Conservation (phyloP, 2,888 invertebrate species). For the Apeira syringaria region DNA sequence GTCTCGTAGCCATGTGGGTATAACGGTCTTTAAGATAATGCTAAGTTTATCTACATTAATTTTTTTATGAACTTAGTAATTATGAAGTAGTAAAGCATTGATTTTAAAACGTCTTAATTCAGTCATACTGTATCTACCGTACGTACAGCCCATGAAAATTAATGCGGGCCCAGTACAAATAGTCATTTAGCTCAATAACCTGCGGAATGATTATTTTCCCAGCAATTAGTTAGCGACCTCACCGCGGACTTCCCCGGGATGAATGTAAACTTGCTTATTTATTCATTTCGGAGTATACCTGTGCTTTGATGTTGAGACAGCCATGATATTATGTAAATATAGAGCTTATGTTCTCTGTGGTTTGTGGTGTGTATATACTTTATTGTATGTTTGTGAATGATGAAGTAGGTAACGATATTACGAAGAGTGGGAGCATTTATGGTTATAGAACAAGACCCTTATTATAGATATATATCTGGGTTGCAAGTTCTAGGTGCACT, state of each 20-base stretch:
- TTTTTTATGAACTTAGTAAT: no score
- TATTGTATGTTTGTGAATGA: background rate
- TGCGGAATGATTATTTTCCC: conserved; percentile 51
- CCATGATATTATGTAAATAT: background rate
- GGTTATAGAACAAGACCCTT: no score
- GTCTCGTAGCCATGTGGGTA: no score
- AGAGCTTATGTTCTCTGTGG: no score
- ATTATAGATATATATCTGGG: no score
- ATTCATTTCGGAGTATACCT: conserved; percentile 14
- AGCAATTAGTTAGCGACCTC: conserved; percentile 39
- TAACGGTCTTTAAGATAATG: no score
- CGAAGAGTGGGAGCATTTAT: no score
- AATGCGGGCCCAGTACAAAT: conserved; percentile 47
- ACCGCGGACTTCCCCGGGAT: background rate
- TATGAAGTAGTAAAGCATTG: background rate
- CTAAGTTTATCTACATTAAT: no score
- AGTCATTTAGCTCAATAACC: conserved; percentile 49
- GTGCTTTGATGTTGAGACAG: background rate
- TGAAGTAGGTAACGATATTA: no score
- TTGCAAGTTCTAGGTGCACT: no score
- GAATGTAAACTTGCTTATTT: conserved; percentile 24
- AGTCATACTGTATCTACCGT: conserved; percentile 13
- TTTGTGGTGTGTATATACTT: no score
- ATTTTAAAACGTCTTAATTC: background rate
- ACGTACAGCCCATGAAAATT: conserved; percentile 46